Conservation (phyloP, 1,140 invertebrate species). For the Lutraria rhynchaena region DNA sequence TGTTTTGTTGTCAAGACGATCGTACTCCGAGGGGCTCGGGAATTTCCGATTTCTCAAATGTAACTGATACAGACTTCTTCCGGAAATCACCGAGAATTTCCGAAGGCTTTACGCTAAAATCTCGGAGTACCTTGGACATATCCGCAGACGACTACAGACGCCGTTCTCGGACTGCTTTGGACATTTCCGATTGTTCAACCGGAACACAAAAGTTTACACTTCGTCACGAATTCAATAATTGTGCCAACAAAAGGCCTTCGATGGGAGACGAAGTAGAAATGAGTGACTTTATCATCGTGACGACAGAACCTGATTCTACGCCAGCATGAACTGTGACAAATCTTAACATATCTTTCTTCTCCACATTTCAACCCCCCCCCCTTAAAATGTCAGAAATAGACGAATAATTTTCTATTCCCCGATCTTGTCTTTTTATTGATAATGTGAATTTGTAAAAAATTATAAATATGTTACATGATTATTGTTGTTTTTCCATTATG, state of each 20-base stretch:
- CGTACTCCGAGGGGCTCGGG: constrained; percentile 9
- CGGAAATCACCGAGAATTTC: constrained; percentile 7
- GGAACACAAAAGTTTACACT: background rate
- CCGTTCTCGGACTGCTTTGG: background rate
- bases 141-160: too few species aligned
- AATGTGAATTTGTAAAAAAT: too few species aligned
- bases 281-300: constrained; percentile 37
- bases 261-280: constrained; percentile 30
- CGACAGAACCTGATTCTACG: too few species aligned
- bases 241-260: background rate
- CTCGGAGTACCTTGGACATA: too few species aligned
- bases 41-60: constrained; percentile 23
- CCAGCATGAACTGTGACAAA: too few species aligned
- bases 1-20: constrained; percentile 29
- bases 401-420: too few species aligned
- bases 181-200: background rate
- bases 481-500: too few species aligned
- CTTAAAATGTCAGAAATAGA: too few species aligned
- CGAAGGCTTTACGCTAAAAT: background rate
- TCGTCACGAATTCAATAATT: background rate
- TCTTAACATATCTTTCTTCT: too few species aligned
- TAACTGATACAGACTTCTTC: constrained; percentile 5
- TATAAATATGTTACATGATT: too few species aligned
- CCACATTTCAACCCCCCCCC: too few species aligned
- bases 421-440: too few species aligned